Base-by-base conservation (phyloP, 2,888 invertebrate genomes). In the Drosophila rubida region DNA sequence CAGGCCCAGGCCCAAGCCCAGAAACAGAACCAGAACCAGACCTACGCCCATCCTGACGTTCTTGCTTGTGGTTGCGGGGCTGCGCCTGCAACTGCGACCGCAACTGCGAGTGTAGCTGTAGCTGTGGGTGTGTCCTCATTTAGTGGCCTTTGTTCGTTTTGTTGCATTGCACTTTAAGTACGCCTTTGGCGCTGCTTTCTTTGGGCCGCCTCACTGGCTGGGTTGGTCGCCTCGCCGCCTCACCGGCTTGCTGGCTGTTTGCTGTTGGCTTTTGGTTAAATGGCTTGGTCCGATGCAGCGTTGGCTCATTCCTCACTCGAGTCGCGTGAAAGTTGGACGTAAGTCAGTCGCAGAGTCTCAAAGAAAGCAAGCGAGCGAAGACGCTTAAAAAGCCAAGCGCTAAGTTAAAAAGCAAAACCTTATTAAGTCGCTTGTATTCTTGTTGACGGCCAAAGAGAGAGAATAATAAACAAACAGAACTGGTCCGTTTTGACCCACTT, bases 301-400 rank as follows among this genome's bases (percentile, higher is more conserved):
- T 82, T 81, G 78, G 87, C 87, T 90, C 91, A 92, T 91, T 92
- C 87, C 89, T 89, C 90, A 87, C 87, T 89, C 87, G 88, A 90
- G 91, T 88, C 90, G 90, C 91, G 91, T 89, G 92, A 92, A 91
- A 91, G 92, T 91, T 89, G 89, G 80, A 79, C 89, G 78, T 39
- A 65, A 74, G 67, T 81, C 79, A 65, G 66, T 13, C 35, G 14
- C 13, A 37, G 13, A 37, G 35, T 13, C 69, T 61, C 68, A 42
- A 22, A 13, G 22, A 45, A 22, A 37, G 27, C 80, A 83, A 86
- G 83, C 86, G 61, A 57, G 32, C 35, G 51, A 41, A 49, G 51
- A 59, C 48, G 23, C 51, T 32, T 2, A 16, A 42, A 32, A 51
- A 22, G n/a, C 8, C 48, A 55, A 25, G 30, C 44, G 16, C 32